Evolutionary conservation across 2,113 vertebrate species (phyloP).

Genomic region (Calonectris borealis): DNA sequence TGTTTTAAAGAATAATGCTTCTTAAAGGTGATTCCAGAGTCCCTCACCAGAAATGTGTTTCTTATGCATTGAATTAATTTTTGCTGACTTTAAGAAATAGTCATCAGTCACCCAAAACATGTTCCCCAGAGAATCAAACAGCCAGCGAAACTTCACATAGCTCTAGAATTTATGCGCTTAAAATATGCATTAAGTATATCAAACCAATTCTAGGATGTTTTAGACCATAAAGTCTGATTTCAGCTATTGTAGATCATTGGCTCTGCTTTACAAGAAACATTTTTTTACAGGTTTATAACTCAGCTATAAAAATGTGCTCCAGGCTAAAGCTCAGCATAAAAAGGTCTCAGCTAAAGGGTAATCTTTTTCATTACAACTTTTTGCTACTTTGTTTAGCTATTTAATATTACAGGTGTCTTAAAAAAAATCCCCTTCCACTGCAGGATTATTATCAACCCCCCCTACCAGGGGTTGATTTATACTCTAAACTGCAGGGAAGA

Average conservation of each 20-base stretch:
- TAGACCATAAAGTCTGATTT: constrained; percentile 44
- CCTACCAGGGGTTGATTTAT: not conserved
- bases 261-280: constrained; percentile 41
- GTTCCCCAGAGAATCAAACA: not conserved
- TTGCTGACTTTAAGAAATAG: constrained; percentile 42
- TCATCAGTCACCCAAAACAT: not conserved
- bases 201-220: constrained; percentile 46
- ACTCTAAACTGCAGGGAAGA: not conserved
- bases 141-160: not conserved
- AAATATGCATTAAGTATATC: constrained; percentile 52
- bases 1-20: not conserved
- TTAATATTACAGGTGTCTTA: not conserved
- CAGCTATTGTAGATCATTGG: constrained; percentile 43
- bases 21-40: not conserved
- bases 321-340: constrained; percentile 7
- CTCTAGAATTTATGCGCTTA: constrained; percentile 36
- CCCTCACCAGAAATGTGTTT: not conserved
- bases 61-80: constrained; percentile 29
- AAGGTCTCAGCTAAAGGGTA: constrained; percentile 18
- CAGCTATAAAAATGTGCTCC: constrained; percentile 37
- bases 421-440: not conserved
- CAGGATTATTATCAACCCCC: not conserved
- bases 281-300: constrained; percentile 54
- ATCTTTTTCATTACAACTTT: constrained; percentile 1
- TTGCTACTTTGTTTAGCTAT: not conserved